Evolutionary conservation across 2,888 invertebrate species (phyloP), one percentile per base, ranked within the genome.

Genomic region (Dromius quadrimaculatus): DNA sequence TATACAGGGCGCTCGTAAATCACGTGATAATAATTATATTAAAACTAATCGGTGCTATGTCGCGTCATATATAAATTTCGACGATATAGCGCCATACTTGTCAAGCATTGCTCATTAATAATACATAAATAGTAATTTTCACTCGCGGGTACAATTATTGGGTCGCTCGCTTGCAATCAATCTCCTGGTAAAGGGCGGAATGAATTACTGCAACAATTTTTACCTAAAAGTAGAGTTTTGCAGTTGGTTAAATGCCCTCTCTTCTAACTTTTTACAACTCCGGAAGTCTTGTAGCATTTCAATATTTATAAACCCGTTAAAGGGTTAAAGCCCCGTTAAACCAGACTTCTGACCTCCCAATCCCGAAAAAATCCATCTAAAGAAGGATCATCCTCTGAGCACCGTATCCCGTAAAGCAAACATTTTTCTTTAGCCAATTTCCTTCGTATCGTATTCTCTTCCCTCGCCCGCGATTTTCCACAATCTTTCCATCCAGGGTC

Each of bases 381-480:
- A 54, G 50, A 61, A 36, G 41, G 41, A 61, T 61, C 38, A 61
- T 38, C 61, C 36, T n/a, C 23, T 23, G 47, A 47, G 23, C 22
- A 34, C 9, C 32, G 64, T 9, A n/a, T n/a, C n/a, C 50, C 23
- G 50, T 54, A 66, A 66, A 66, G 50, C 38, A 47, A 36, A 63
- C 41, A 28, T 47, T 78, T 78, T 78, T 78, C 76, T 78, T 77
- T 77, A 77, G 78, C 78, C 79, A 79, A 79, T 79, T 78, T 78
- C 76, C 77, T 77, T 22, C 47, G 47, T 47, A 47, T 47, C 47
- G 20, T 15, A 15, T 23, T 47, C 47, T 47, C n/a, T 20, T 4
- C 11, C 15, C 41, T 8, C 41, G 41, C 41, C 41, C 3, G 13
- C 15, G 8, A 1, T 6, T 8, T 3, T 11, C 19, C 54, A 54